Evolutionary conservation across 2,797 vertebrate species (phyloP).

Genomic region (Chloroceryle amazona): DNA sequence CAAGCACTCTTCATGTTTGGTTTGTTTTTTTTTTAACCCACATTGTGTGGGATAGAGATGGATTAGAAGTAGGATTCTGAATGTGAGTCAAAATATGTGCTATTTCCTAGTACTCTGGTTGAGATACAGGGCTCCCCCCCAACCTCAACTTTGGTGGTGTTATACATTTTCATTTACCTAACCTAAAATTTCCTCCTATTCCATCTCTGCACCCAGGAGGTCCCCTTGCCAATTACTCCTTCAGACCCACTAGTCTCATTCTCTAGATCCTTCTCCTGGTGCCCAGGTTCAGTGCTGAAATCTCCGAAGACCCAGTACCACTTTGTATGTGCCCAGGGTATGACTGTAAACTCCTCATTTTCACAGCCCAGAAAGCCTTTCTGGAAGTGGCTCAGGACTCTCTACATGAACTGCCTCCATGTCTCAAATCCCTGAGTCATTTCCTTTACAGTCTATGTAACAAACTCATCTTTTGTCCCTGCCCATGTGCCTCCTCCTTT

Average conservation of each 20-base stretch:
- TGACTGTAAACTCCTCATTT: background rate
- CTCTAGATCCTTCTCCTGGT: background rate
- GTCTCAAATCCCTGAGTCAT: background rate
- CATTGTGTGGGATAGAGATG: background rate
- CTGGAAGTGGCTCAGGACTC: background rate
- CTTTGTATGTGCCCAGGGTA: background rate
- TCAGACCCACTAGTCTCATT: background rate
- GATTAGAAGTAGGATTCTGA: background rate
- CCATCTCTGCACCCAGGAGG: background rate
- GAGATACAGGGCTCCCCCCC: background rate
- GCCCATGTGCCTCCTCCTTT: background rate
- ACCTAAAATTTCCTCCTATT: background rate
- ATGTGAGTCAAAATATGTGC: background rate
- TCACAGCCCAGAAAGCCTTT: background rate
- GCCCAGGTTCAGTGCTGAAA: background rate
- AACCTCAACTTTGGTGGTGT: background rate
- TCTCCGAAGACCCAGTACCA: background rate
- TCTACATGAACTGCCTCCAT: background rate
- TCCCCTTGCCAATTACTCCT: background rate
- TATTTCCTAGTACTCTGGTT: background rate
- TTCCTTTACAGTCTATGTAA: background rate
- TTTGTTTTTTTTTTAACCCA: background rate
- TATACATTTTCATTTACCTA: background rate
- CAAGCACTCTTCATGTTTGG: background rate
- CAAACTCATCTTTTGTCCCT: background rate